Conservation (phyloP, 2,113 vertebrate genomes). For the Gymnogyps californianus region DNA sequence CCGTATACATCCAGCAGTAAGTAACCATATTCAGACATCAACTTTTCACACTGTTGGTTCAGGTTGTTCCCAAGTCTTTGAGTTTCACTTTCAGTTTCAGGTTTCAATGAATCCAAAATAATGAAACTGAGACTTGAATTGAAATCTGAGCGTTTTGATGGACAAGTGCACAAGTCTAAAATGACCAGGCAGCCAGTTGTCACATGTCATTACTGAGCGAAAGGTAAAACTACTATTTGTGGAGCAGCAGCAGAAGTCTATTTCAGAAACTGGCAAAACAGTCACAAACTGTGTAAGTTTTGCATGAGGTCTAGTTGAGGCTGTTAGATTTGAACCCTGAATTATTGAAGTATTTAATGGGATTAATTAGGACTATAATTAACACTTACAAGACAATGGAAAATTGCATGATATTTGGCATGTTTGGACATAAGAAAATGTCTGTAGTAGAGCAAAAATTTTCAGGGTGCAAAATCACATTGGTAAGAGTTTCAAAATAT, state of each 20-base stretch:
- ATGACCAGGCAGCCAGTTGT: neutral
- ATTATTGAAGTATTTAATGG: neutral
- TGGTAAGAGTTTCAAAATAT: neutral
- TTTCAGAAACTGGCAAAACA: neutral
- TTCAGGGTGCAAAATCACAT: neutral
- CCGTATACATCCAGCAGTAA: neutral
- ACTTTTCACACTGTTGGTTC: neutral
- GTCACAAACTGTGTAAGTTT: neutral
- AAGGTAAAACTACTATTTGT: neutral
- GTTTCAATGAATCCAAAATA: conserved; percentile 33
- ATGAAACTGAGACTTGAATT: conserved; percentile 10
- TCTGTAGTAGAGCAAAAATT: neutral
- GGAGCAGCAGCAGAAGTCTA: neutral
- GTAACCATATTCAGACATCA: neutral
- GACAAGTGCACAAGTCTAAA: neutral
- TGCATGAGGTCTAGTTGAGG: neutral
- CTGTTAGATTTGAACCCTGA: neutral
- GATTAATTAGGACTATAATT: neutral
- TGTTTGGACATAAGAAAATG: neutral
- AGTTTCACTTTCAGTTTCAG: conserved; percentile 52
- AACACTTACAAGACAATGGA: neutral
- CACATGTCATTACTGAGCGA: neutral
- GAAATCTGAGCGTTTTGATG: conserved; percentile 6
- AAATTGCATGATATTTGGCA: neutral
- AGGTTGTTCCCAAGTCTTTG: conserved; percentile 7